Evolutionary conservation across 2,113 vertebrate genomes (phyloP).

Genomic region (Tinamus guttatus): DNA sequence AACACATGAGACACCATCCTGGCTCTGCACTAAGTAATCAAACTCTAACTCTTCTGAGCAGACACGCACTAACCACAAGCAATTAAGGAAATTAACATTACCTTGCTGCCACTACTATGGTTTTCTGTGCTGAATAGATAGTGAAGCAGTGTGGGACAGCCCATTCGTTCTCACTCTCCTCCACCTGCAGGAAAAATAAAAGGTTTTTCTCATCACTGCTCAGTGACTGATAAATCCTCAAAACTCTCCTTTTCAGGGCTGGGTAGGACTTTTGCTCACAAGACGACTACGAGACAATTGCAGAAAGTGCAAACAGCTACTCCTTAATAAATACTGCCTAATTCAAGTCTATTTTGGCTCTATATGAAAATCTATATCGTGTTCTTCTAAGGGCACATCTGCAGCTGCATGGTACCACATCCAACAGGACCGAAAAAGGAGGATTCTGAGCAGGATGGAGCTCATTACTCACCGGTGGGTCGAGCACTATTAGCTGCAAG

Average conservation of each 20-base stretch:
- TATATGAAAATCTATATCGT: neutral
- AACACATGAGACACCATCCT: neutral
- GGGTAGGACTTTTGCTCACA: neutral
- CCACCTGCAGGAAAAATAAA: conserved; percentile 80
- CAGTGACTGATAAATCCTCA: conserved; percentile 64
- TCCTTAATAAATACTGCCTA: neutral
- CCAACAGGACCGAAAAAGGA: neutral
- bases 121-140: conserved; percentile 93
- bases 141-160: conserved; percentile 93
- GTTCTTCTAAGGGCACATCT: neutral
- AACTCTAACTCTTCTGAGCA: neutral
- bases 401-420: neutral
- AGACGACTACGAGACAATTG: accelerated
- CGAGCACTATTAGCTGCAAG: conserved; percentile 94
- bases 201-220: conserved; percentile 64
- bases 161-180: conserved; percentile 90
- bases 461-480: conserved; percentile 89
- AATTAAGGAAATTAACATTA: neutral
- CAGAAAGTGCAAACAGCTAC: neutral
- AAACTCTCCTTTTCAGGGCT: neutral
- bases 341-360: conserved; percentile 16
- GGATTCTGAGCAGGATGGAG: neutral
- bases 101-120: conserved; percentile 95
- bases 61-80: neutral
- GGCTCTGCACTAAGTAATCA: neutral